Evolutionary conservation across 2,888 invertebrate genomes (phyloP), one percentile per base, ranked within the genome.

Genomic region (Lepidocyrtinus sp.): DNA sequence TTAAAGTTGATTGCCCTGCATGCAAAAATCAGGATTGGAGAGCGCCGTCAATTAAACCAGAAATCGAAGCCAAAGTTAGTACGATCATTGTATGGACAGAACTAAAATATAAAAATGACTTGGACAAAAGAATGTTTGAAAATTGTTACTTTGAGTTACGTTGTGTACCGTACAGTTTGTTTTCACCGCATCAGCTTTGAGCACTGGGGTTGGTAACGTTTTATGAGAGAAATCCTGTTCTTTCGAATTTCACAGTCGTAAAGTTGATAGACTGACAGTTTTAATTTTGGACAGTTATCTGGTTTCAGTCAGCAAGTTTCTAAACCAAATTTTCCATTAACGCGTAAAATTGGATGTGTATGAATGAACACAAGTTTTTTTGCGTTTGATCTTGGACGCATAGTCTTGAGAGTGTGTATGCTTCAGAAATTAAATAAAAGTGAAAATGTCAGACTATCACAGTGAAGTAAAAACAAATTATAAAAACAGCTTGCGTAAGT

Each of bases 311-410:
- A 59, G 26, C 27, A 61, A 68, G 45, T 59, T 68, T 12, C 50
- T 50, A 15, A 50, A 50, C 12, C 50, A 27, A 21, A 21, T 63
- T 74, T 74, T 68, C 24, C 36, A 75, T 24, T 75, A 26, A 62
- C 61, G 75, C 75, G 61, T 75, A 75, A 75, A 75, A 75, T 75
- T 75, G 75, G 75, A 75, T 61, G 27, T 61, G 62, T 68, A 46
- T 68, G 46, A 75, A 59, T 75, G 75, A 67, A 21, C 75, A 75
- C n/a, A 50, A 50, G 15, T 50, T 36, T 36, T 50, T 50, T n/a
- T n/a, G n/a, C n/a, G n/a, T n/a, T n/a, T n/a, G 46, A 17, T 45
- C 12, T 5, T n/a, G 59, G 3, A 22, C 2, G n/a, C 64, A 64
- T n/a, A 64, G 15, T 64, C 15, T 15, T 17, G 12, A 15, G 19